Evolutionary conservation across 2,888 invertebrate genomes (phyloP).

Genomic region (Sialis lutaria): DNA sequence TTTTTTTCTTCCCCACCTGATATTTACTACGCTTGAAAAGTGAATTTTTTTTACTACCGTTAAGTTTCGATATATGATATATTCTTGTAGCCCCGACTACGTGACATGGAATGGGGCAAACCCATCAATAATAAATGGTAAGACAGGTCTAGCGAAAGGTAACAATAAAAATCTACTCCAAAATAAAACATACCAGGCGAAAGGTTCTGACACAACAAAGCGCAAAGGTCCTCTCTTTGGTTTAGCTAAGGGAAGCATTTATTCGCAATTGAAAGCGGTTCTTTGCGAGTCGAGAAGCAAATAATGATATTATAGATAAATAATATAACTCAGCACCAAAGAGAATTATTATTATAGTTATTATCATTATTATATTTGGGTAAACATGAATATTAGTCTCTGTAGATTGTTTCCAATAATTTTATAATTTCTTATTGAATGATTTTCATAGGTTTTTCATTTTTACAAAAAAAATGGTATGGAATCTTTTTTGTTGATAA

Average conservation of each 20-base stretch:
- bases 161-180: slow-evolving; percentile 31
- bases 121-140: slow-evolving; percentile 35
- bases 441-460: too few relatives aligned
- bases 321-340: too few relatives aligned
- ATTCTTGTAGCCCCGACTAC: slow-evolving; percentile 34
- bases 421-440: too few relatives aligned
- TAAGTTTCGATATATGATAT: not conserved
- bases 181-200: slow-evolving; percentile 30
- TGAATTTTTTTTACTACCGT: not conserved
- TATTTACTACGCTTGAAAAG: not conserved
- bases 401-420: too few relatives aligned
- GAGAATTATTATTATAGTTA: too few relatives aligned
- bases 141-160: slow-evolving; percentile 30
- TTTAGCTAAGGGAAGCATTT: slow-evolving; percentile 63
- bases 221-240: slow-evolving; percentile 56
- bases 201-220: slow-evolving; percentile 46
- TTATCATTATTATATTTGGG: too few relatives aligned
- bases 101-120: slow-evolving; percentile 72
- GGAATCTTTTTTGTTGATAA: too few relatives aligned
- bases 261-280: slow-evolving; percentile 40
- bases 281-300: slow-evolving; percentile 31
- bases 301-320: slow-evolving; percentile 15
- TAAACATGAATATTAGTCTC: too few relatives aligned
- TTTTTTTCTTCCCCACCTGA: not conserved
- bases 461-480: too few relatives aligned